Evolutionary conservation across 2,797 vertebrate species (phyloP).

Genomic region (Pangasius krempfi): DNA sequence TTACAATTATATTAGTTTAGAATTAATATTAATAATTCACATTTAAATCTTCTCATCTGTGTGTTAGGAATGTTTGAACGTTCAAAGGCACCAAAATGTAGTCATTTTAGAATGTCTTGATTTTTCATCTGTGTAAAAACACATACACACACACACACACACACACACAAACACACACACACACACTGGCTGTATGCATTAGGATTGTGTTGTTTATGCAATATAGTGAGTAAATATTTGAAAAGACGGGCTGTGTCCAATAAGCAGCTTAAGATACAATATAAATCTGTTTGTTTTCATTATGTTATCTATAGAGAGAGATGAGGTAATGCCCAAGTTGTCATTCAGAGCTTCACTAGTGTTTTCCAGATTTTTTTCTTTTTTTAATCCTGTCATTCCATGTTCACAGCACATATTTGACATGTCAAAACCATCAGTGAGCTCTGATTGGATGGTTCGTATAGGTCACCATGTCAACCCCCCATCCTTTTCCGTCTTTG

Average conservation of each 20-base stretch:
- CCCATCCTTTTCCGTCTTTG: conserved; percentile 22
- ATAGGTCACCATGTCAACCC: conserved; percentile 38
- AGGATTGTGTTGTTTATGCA: conserved; percentile 70
- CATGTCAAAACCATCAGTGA: conserved; percentile 34
- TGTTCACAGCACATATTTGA: conserved; percentile 39
- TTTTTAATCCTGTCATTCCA: conserved; percentile 22
- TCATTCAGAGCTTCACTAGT: conserved; percentile 50
- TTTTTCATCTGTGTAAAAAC: conserved; percentile 28
- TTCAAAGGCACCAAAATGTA: not conserved
- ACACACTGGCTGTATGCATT: conserved; percentile 46
- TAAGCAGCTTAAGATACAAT: conserved; percentile 63
- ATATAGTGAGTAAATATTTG: conserved; percentile 81
- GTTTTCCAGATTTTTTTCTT: not conserved
- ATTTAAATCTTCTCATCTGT: not conserved
- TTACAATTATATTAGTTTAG: no score
- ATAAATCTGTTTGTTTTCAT: conserved; percentile 63
- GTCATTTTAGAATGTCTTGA: conserved; percentile 31
- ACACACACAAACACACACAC: conserved; percentile 26
- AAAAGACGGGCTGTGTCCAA: conserved; percentile 53
- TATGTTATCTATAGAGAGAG: conserved; percentile 48
- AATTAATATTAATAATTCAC: conserved; percentile 10
- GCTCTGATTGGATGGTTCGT: conserved; percentile 49
- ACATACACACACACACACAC: not conserved
- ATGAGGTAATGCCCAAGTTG: conserved; percentile 46
- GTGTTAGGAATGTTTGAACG: not conserved